phyloP scores from a whole-genome alignment of 2,797 vertebrate species.

The Antennarius maculatus region DNA sequence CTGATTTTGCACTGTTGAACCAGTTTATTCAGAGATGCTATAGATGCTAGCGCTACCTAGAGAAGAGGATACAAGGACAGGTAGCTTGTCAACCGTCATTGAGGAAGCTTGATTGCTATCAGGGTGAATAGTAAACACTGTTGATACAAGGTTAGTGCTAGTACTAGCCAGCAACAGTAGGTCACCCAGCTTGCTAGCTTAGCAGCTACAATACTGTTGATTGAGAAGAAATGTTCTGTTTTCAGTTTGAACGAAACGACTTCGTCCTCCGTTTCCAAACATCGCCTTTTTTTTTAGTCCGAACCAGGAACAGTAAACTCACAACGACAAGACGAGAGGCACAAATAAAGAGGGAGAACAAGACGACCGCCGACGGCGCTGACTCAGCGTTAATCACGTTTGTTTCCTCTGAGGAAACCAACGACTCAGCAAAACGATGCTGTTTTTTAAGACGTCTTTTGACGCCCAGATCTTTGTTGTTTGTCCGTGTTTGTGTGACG shows the following conservation, averaged over 20 bases:
- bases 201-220: too few species aligned
- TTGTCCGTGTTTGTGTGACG: slow-evolving; percentile 24
- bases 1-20: too few species aligned
- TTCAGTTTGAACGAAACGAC: too few species aligned
- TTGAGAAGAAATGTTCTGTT: too few species aligned
- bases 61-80: too few species aligned
- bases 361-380: background rate
- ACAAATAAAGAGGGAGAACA: background rate
- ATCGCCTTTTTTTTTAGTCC: too few species aligned
- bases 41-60: too few species aligned
- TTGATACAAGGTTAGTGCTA: background rate
- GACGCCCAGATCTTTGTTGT: slow-evolving; percentile 10
- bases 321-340: background rate
- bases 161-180: background rate
- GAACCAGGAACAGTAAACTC: background rate
- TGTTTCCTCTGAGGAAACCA: background rate
- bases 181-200: background rate
- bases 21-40: background rate
- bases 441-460: slow-evolving; percentile 27
- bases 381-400: background rate
- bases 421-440: background rate
- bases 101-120: too few species aligned
- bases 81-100: too few species aligned
- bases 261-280: too few species aligned
- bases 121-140: too few species aligned